Conservation (phyloP, 1,140 invertebrate species). For the Alviniconcha marisindica region DNA sequence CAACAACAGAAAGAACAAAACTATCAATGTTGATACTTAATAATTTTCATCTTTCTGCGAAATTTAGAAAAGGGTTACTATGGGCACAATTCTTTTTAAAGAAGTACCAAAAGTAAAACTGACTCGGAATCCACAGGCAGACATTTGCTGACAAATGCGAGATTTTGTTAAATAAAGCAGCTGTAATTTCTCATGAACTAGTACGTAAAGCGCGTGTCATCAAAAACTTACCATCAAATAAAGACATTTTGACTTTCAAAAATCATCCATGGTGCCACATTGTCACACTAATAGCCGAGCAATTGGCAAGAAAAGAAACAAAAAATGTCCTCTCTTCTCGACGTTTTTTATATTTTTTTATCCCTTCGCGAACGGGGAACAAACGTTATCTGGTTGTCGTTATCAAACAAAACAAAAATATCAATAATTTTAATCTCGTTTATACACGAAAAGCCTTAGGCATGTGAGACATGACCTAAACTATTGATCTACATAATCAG, state of each 20-base stretch:
- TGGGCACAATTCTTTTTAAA: not conserved
- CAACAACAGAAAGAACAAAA: too few relatives aligned
- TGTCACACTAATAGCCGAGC: not conserved
- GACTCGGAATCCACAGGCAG: not conserved
- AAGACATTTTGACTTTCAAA: not conserved
- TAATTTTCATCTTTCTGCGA: not conserved
- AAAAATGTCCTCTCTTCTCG: too few relatives aligned
- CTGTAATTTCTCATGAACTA: not conserved
- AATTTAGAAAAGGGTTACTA: not conserved
- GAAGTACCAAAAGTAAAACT: not conserved
- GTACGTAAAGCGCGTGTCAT: not conserved
- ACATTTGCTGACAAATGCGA: not conserved
- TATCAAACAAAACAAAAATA: too few relatives aligned
- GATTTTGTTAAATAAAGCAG: not conserved
- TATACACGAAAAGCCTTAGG: too few relatives aligned
- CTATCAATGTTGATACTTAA: too few relatives aligned
- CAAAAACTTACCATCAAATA: conserved; percentile 7
- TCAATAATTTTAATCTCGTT: too few relatives aligned
- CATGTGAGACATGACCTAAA: too few relatives aligned
- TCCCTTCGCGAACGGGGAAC: too few relatives aligned
- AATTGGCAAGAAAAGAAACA: not conserved
- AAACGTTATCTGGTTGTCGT: too few relatives aligned
- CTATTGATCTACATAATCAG: too few relatives aligned
- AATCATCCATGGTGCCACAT: not conserved
- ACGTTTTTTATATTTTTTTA: too few relatives aligned